Percentiles rank a stretch among this genome's conserved stretches.
Evolutionary conservation across 2,888 invertebrate genomes (phyloP).

Genomic region (Lasioglossum villosulum): DNA sequence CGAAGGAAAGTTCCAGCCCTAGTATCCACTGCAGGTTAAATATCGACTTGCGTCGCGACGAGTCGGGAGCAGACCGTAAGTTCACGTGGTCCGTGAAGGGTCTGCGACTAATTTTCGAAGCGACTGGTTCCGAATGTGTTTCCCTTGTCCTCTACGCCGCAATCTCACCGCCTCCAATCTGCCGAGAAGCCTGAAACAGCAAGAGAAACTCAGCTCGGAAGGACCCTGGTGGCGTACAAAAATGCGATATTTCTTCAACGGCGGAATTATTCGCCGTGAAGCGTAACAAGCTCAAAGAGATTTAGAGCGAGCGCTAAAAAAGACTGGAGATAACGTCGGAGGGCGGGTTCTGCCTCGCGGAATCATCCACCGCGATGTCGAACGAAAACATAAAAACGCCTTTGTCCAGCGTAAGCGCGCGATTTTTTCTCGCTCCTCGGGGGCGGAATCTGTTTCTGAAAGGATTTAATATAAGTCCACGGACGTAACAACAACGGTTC

Average conservation of each 20-base stretch:
- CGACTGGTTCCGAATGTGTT: slow-evolving; percentile 8
- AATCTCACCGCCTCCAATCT: slow-evolving; percentile 26
- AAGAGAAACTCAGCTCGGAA: background rate
- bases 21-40: background rate
- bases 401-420: background rate
- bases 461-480: slow-evolving; percentile 16
- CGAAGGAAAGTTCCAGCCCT: too few species aligned
- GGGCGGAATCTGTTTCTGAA: background rate
- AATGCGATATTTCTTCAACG: slow-evolving; percentile 24
- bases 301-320: slow-evolving; percentile 9
- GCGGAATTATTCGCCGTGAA: slow-evolving; percentile 24
- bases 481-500: background rate
- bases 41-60: background rate
- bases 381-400: background rate
- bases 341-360: background rate
- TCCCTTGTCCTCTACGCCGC: slow-evolving; percentile 5
- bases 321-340: background rate
- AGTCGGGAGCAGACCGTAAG: background rate
- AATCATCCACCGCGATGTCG: slow-evolving; percentile 6
- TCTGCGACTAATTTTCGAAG: slow-evolving; percentile 25
- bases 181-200: slow-evolving; percentile 23
- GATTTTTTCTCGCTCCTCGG: background rate
- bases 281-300: slow-evolving; percentile 26
- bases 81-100: background rate
- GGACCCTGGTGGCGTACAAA: slow-evolving; percentile 26